Percentiles rank a stretch among this genome's conserved stretches.
phyloP scores from a whole-genome alignment of 1,140 invertebrate genomes.

The Phortica variegata region DNA sequence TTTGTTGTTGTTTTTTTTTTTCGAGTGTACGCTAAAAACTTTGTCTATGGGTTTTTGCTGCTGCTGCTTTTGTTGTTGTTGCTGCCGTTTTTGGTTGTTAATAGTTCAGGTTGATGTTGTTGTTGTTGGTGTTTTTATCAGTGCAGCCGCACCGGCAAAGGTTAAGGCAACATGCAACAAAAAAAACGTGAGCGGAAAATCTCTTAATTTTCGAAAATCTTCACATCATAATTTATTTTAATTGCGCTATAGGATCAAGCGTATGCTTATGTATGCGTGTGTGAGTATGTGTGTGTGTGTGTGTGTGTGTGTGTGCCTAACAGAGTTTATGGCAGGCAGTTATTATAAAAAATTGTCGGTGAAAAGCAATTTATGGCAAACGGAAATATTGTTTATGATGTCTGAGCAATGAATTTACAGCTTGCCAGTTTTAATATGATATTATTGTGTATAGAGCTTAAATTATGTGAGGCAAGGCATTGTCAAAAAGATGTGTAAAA shows the following conservation, averaged over 20 bases:
- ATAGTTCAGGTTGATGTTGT: background rate
- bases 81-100: background rate
- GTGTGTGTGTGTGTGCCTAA: slow-evolving; percentile 23
- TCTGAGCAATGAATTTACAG: slow-evolving; percentile 44
- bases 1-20: slow-evolving; percentile 34
- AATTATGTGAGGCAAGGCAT: no score
- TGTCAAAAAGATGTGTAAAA: no score
- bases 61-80: no score
- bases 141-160: no score
- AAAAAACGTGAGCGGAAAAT: slow-evolving; percentile 18
- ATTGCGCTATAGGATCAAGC: slow-evolving; percentile 43
- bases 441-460: no score
- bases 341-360: no score
- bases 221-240: slow-evolving; percentile 57
- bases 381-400: slow-evolving; percentile 48
- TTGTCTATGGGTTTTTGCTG: no score
- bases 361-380: slow-evolving; percentile 48
- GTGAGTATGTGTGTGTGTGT: background rate
- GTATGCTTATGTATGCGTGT: slow-evolving; percentile 12
- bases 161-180: background rate
- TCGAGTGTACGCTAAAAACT: background rate
- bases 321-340: slow-evolving; percentile 23
- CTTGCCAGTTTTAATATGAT: no score
- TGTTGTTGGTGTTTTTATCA: no score
- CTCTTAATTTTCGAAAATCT: slow-evolving; percentile 57